Evolutionary conservation across 2,797 vertebrate genomes (phyloP).

Genomic region (Galago senegalensis): DNA sequence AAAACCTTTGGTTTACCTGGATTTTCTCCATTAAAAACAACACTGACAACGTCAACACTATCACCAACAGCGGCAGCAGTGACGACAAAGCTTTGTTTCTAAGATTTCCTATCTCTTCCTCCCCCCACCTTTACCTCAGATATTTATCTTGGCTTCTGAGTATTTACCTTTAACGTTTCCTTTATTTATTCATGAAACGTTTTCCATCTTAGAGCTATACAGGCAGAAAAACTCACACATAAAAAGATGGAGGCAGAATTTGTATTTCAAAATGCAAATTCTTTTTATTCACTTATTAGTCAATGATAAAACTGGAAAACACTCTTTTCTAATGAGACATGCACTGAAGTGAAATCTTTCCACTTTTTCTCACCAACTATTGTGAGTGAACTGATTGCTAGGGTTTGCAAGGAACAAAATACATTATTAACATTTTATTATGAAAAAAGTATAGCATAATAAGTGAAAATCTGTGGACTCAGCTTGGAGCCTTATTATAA

Average conservation of each 20-base stretch:
- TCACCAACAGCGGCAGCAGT: neutral
- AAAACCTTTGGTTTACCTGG: slow-evolving; percentile 18
- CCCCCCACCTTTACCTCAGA: neutral
- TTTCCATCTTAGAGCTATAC: neutral
- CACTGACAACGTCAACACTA: neutral
- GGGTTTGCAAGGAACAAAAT: slow-evolving; percentile 26
- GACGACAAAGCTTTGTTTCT: neutral
- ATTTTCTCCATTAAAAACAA: slow-evolving; percentile 35
- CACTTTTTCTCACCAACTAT: neutral
- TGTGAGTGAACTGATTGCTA: neutral
- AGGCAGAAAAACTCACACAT: slow-evolving; percentile 7
- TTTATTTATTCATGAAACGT: slow-evolving; percentile 60
- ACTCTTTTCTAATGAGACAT: neutral
- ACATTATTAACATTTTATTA: slow-evolving; percentile 13
- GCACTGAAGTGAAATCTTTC: neutral
- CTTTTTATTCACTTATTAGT: slow-evolving; percentile 37
- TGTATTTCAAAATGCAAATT: slow-evolving; percentile 12
- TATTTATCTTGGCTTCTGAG: slow-evolving; percentile 45
- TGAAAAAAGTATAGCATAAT: neutral
- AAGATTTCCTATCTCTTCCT: neutral
- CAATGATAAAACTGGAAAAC: neutral
- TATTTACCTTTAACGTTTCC: slow-evolving; percentile 58
- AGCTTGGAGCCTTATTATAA: neutral
- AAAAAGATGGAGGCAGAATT: neutral
- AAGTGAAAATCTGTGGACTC: slow-evolving; percentile 16